Conservation (phyloP, 2,888 invertebrate genomes). For the Tachina fera region DNA sequence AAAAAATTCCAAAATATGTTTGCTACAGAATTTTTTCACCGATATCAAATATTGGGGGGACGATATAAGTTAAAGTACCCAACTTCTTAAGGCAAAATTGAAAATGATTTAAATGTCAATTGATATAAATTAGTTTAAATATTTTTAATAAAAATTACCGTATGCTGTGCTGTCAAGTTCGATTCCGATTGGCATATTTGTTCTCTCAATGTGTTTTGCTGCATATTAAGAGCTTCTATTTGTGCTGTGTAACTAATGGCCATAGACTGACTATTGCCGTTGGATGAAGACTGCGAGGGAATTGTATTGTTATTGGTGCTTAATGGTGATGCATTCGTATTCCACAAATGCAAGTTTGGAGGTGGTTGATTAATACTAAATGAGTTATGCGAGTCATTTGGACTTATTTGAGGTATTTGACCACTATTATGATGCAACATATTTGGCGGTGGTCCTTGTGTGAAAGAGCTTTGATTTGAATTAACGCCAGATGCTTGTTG, state of each 20-base stretch:
- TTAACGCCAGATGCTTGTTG: slow-evolving; percentile 77
- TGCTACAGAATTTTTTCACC: no score
- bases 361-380: slow-evolving; percentile 71
- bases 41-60: no score
- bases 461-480: slow-evolving; percentile 74
- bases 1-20: no score
- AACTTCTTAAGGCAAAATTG: slow-evolving; percentile 44
- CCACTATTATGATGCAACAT: slow-evolving; percentile 73
- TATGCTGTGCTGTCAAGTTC: slow-evolving; percentile 97
- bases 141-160: slow-evolving; percentile 84
- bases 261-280: slow-evolving; percentile 63
- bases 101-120: not conserved
- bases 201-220: slow-evolving; percentile 92
- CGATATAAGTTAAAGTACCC: slow-evolving; percentile 15
- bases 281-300: slow-evolving; percentile 74
- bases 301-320: slow-evolving; percentile 37
- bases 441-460: slow-evolving; percentile 73
- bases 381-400: slow-evolving; percentile 73
- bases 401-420: slow-evolving; percentile 65
- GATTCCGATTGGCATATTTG: slow-evolving; percentile 98
- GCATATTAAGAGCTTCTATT: slow-evolving; percentile 87
- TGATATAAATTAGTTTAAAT: slow-evolving; percentile 5
- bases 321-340: slow-evolving; percentile 70
- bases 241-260: slow-evolving; percentile 81
- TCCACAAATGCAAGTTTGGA: slow-evolving; percentile 67